Evolutionary conservation across 1,140 invertebrate species (phyloP).

Genomic region (Bombus confusus): DNA sequence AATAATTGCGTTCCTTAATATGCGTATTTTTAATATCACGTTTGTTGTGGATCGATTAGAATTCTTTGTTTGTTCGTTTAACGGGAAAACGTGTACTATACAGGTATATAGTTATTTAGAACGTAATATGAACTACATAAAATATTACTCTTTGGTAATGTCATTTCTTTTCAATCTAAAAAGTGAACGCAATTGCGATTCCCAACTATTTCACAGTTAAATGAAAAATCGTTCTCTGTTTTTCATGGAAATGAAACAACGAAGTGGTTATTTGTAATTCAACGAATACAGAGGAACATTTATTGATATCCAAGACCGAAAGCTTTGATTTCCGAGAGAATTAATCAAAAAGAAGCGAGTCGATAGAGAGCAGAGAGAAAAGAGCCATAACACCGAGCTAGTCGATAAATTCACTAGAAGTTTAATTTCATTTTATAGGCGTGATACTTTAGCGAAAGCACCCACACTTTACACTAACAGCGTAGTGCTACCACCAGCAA

Average conservation of each 20-base stretch:
- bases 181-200: too few relatives aligned
- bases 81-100: too few relatives aligned
- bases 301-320: not conserved
- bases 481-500: constrained; percentile 46
- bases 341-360: constrained; percentile 34
- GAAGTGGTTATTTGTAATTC: not conserved
- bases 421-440: constrained; percentile 79
- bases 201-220: not conserved
- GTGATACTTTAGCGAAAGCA: constrained; percentile 74
- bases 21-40: too few relatives aligned
- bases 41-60: too few relatives aligned
- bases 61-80: too few relatives aligned
- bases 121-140: too few relatives aligned
- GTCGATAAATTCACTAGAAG: constrained; percentile 74
- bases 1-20: too few relatives aligned
- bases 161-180: too few relatives aligned
- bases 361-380: not conserved
- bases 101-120: too few relatives aligned
- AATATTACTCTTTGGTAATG: too few relatives aligned
- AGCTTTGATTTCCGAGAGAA: constrained; percentile 21
- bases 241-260: not conserved
- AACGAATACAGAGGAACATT: not conserved
- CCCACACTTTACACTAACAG: constrained; percentile 70
- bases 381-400: constrained; percentile 43
- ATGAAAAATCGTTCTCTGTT: not conserved